Evolutionary conservation across 2,797 vertebrate genomes (phyloP).

Genomic region (Neosalanx taihuensis): DNA sequence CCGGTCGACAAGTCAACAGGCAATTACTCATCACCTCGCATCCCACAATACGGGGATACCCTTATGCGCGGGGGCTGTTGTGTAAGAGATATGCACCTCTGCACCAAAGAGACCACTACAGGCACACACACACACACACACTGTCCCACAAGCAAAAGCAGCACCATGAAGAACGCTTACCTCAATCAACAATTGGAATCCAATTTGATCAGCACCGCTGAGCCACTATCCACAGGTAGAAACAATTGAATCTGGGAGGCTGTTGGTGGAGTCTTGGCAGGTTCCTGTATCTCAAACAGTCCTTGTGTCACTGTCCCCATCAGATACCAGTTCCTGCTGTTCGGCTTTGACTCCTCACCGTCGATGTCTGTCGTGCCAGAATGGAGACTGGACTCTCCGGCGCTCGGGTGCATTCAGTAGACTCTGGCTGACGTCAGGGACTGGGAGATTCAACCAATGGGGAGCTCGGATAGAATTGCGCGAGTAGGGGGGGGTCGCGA

Average conservation of each 20-base stretch:
- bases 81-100: constrained; percentile 47
- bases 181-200: background rate
- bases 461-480: constrained; percentile 28
- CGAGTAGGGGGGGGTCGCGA: constrained; percentile 29
- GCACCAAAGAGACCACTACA: constrained; percentile 26
- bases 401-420: constrained; percentile 58
- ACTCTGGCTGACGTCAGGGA: constrained; percentile 71
- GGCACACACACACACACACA: background rate
- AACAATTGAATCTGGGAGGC: constrained; percentile 3
- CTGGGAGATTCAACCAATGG: constrained; percentile 63
- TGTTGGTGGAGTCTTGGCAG: background rate
- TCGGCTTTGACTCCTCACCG: constrained; percentile 22
- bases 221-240: constrained; percentile 17
- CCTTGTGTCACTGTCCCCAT: constrained; percentile 30
- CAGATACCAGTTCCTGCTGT: constrained; percentile 19
- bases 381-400: constrained; percentile 59
- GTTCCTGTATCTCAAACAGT: constrained; percentile 8
- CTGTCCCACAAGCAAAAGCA: constrained; percentile 24
- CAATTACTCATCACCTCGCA: background rate
- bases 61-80: constrained; percentile 37
- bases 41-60: constrained; percentile 19
- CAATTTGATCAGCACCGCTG: background rate
- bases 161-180: background rate
- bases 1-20: background rate
- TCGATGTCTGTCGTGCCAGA: constrained; percentile 41